Evolutionary conservation across 1,140 invertebrate genomes (phyloP).

Genomic region (Drosophila dunni): DNA sequence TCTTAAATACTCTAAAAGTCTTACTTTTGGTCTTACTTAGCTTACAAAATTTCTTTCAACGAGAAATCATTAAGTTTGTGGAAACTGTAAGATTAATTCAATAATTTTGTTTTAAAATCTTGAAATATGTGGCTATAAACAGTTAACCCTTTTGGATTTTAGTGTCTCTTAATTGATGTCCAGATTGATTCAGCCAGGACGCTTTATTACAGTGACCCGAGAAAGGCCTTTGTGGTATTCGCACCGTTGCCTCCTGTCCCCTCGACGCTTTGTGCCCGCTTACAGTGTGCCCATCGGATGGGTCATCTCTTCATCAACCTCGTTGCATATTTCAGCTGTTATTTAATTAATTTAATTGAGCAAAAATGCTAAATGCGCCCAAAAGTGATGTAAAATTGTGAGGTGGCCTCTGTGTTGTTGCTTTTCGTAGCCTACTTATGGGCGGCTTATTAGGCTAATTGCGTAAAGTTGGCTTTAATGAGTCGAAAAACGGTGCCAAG

Average conservation of each 20-base stretch:
- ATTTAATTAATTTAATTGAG: constrained; percentile 74
- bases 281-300: constrained; percentile 4
- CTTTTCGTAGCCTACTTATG: constrained; percentile 51
- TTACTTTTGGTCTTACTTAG: too few species aligned
- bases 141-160: neutral
- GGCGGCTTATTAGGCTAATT: constrained; percentile 79
- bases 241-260: neutral
- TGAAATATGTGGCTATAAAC: too few species aligned
- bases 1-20: too few species aligned
- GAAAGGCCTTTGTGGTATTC: neutral
- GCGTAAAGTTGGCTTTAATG: constrained; percentile 81
- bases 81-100: too few species aligned
- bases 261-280: neutral
- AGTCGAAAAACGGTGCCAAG: constrained; percentile 76
- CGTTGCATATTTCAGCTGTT: constrained; percentile 61
- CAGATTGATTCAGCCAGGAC: neutral
- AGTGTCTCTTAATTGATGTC: neutral
- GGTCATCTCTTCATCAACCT: constrained; percentile 20
- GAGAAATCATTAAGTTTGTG: too few species aligned
- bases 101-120: too few species aligned
- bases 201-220: neutral
- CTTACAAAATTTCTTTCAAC: too few species aligned
- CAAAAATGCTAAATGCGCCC: constrained; percentile 65
- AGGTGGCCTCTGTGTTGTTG: constrained; percentile 8
- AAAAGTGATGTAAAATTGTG: constrained; percentile 61